These are phyloP conservation scores for Cygnus buccinator DNA, from an alignment of 2,113 vertebrate species.

Conservation along the genomic window DNA sequence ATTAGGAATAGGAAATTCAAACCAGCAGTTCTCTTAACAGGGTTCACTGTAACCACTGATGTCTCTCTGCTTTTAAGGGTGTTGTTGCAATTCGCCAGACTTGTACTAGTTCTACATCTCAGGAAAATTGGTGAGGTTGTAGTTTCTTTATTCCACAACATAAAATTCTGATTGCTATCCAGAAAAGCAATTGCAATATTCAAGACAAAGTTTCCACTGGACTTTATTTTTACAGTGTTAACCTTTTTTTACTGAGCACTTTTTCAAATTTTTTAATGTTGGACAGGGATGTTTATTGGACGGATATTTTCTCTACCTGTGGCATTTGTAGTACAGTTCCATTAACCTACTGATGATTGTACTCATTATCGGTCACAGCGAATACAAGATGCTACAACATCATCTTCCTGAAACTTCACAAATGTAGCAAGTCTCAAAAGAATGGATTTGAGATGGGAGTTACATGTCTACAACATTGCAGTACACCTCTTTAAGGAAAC, in stretches of 20 bases:
- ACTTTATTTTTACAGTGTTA: neutral
- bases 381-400: neutral
- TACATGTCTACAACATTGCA: neutral
- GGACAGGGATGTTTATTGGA: neutral
- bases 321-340: neutral
- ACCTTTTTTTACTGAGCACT: neutral
- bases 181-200: neutral
- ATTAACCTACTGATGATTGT: neutral
- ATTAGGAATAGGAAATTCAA: conserved; percentile 47
- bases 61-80: neutral
- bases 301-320: neutral
- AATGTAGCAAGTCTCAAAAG: neutral
- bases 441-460: neutral
- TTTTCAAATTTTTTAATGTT: neutral
- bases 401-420: neutral
- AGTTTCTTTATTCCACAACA: neutral
- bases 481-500: neutral
- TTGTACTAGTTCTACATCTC: neutral
- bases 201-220: neutral
- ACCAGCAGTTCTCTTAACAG: conserved; percentile 4
- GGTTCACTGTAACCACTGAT: neutral
- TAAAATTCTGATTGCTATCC: neutral
- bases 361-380: neutral
- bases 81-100: neutral
- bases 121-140: neutral